Evolutionary conservation across 2,797 vertebrate genomes (phyloP).

Genomic region (Atherinosoma microstoma): DNA sequence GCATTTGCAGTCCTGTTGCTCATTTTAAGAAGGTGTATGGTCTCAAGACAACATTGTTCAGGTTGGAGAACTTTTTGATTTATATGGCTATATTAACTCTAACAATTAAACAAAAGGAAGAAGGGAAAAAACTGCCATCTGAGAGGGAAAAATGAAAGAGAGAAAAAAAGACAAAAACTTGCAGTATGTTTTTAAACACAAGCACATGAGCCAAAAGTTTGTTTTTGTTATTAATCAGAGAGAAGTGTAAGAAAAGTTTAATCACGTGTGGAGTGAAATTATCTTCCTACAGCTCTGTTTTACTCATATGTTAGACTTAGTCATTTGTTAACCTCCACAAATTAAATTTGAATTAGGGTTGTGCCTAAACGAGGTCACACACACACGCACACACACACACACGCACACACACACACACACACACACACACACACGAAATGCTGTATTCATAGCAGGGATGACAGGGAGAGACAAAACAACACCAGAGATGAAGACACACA

Average conservation of each 20-base stretch:
- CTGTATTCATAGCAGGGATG: slow-evolving; percentile 29
- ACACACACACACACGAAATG: slow-evolving; percentile 12
- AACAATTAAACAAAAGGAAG: too few species aligned
- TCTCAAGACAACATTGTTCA: background rate
- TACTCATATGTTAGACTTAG: background rate
- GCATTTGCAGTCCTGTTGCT: background rate
- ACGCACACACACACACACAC: background rate
- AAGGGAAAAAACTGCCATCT: too few species aligned
- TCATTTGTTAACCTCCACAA: slow-evolving; percentile 10
- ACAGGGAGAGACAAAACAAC: slow-evolving; percentile 68
- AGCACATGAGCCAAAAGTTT: too few species aligned
- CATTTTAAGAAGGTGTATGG: background rate
- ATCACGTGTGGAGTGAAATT: slow-evolving; percentile 32
- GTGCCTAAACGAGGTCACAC: slow-evolving; percentile 19
- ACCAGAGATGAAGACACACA: slow-evolving; percentile 82
- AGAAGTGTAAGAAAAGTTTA: slow-evolving; percentile 45
- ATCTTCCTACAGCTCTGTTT: slow-evolving; percentile 9
- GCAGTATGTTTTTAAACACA: too few species aligned
- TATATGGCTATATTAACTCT: too few species aligned
- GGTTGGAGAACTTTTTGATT: background rate
- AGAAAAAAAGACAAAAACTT: too few species aligned
- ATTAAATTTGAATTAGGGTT: slow-evolving; percentile 18
- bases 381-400: slow-evolving; percentile 1
- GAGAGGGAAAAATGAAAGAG: too few species aligned
- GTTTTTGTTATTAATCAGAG: slow-evolving; percentile 29